A percentile compares a stretch with the other conserved stretches of the same genome.
Conservation (phyloP, 2,888 invertebrate genomes). For the Maniola hyperantus region DNA sequence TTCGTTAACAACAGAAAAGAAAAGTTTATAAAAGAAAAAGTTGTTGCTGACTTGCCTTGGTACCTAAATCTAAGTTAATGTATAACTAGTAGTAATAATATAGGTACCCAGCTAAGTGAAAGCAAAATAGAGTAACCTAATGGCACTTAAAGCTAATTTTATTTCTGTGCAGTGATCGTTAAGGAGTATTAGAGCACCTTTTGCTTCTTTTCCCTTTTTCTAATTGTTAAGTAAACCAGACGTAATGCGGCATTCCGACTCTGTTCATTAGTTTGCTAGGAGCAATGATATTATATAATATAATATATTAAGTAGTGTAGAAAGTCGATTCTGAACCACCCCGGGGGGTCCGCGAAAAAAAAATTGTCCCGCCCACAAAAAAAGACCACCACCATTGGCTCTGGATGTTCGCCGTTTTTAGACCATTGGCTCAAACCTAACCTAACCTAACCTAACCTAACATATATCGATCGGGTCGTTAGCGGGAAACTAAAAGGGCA, state of each 20-base stretch:
- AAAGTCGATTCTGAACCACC: no score
- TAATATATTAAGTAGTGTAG: no score
- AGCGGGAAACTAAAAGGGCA: no score
- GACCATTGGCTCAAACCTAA: no score
- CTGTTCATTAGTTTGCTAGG: background rate
- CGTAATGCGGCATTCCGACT: slow-evolving; percentile 56
- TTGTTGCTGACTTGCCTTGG: background rate
- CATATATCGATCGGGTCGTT: no score
- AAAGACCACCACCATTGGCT: no score
- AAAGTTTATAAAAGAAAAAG: slow-evolving; percentile 27
- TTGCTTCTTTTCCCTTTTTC: slow-evolving; percentile 56
- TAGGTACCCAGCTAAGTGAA: background rate
- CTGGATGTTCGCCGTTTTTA: no score
- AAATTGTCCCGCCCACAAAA: no score
- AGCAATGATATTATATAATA: no score
- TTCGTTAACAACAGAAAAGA: slow-evolving; percentile 67
- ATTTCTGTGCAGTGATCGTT: slow-evolving; percentile 40
- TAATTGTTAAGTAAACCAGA: slow-evolving; percentile 75
- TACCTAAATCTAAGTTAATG: background rate
- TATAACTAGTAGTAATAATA: background rate
- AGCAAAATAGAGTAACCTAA: slow-evolving; percentile 10
- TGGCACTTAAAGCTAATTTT: slow-evolving; percentile 35
- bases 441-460: no score
- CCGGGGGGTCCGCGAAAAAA: no score
- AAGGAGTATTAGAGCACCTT: slow-evolving; percentile 57